A percentile compares a stretch with the other conserved stretches of the same genome.
Evolutionary conservation across 2,888 invertebrate genomes (phyloP).

Genomic region (Nesidiocoris tenuis): DNA sequence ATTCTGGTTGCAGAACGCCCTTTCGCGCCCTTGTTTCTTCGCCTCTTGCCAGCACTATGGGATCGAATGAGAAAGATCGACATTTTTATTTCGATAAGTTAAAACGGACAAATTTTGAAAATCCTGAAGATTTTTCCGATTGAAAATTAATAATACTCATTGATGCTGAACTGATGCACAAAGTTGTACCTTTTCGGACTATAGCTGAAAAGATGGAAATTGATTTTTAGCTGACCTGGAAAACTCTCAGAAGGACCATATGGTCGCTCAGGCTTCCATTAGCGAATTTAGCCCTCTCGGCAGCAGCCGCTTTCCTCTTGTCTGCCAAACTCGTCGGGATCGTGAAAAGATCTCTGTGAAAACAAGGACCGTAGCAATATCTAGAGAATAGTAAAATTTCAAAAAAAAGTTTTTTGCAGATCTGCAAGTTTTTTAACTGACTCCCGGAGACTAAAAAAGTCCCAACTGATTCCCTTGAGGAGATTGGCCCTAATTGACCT

Average conservation of each 20-base stretch:
- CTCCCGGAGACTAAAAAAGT: too few species aligned
- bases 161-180: too few species aligned
- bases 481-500: too few species aligned
- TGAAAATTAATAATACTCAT: too few species aligned
- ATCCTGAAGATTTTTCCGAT: too few species aligned
- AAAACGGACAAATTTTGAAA: too few species aligned
- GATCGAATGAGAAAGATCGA: constrained; percentile 1
- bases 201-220: too few species aligned
- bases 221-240: constrained; percentile 61
- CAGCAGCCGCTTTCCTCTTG: constrained; percentile 60
- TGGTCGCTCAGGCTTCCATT: constrained; percentile 85
- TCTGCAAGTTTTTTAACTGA: too few species aligned
- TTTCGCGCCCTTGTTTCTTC: constrained; percentile 64
- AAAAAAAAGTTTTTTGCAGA: background rate
- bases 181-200: too few species aligned
- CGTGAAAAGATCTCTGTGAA: constrained; percentile 69
- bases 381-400: constrained; percentile 47
- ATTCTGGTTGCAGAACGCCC: constrained; percentile 71
- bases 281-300: constrained; percentile 68
- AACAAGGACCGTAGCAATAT: too few species aligned
- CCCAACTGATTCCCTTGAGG: too few species aligned
- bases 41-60: constrained; percentile 59
- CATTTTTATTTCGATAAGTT: too few species aligned
- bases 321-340: constrained; percentile 68
- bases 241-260: constrained; percentile 77